phyloP scores from a whole-genome alignment of 30 jellyfish, hydroid and myxozoan species.

The Turritopsis rubra region DNA sequence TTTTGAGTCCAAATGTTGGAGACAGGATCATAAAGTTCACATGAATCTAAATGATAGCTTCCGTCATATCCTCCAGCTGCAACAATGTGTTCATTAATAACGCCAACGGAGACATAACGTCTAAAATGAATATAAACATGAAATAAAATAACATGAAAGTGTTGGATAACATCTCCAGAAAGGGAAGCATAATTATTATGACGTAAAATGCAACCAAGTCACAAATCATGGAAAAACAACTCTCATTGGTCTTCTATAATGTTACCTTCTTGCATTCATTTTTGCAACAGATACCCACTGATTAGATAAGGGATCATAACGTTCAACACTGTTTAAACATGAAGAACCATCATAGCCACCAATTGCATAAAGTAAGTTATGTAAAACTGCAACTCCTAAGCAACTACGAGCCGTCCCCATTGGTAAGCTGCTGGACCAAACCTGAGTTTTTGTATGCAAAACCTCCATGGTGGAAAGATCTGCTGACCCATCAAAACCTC shows the following conservation, averaged over 20 bases:
- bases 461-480: slow-evolving; percentile 75
- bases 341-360: slow-evolving; percentile 98
- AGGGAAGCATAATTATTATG: no score
- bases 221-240: no score
- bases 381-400: slow-evolving; percentile 81
- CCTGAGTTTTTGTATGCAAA: slow-evolving; percentile 53
- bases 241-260: no score
- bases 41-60: slow-evolving; percentile 59
- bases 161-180: not conserved
- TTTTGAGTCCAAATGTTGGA: slow-evolving; percentile 73
- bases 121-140: slow-evolving; percentile 32
- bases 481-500: slow-evolving; percentile 90
- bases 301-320: slow-evolving; percentile 81
- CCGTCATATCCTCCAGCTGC: slow-evolving; percentile 98
- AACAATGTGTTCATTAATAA: slow-evolving; percentile 57
- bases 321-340: slow-evolving; percentile 82
- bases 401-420: slow-evolving; percentile 95
- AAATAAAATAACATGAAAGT: not conserved
- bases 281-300: slow-evolving; percentile 95
- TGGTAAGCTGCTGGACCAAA: slow-evolving; percentile 52
- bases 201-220: no score
- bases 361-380: slow-evolving; percentile 77
- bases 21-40: slow-evolving; percentile 81
- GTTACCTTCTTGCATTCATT: slow-evolving; percentile 73
- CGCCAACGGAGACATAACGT: slow-evolving; percentile 87